Evolutionary conservation across 1,140 invertebrate species (phyloP).

Genomic region (Tetragnatha versicolor): DNA sequence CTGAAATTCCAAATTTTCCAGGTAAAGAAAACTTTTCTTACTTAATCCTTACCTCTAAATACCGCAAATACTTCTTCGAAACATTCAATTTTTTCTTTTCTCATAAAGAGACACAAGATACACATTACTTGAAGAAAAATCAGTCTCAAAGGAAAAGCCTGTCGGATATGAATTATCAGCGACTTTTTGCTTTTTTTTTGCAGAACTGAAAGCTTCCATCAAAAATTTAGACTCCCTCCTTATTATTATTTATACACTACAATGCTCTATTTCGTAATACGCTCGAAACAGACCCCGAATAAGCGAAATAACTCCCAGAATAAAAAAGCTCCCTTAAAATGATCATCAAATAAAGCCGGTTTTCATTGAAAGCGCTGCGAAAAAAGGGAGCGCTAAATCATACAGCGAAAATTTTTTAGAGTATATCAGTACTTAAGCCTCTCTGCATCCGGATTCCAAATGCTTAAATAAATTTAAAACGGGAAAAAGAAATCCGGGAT

Average conservation of each 20-base stretch:
- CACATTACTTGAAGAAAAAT: too few species aligned
- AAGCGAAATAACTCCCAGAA: not conserved
- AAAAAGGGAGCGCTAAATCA: slow-evolving; percentile 21
- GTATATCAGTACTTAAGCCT: slow-evolving; percentile 27
- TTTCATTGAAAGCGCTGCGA: slow-evolving; percentile 13
- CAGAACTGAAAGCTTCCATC: slow-evolving; percentile 13
- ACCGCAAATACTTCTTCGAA: too few species aligned
- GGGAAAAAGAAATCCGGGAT: slow-evolving; percentile 28
- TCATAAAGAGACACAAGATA: too few species aligned
- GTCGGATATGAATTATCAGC: slow-evolving; percentile 7
- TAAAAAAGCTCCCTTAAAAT: slow-evolving; percentile 32
- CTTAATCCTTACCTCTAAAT: too few species aligned
- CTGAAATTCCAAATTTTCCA: too few species aligned
- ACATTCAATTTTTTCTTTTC: too few species aligned
- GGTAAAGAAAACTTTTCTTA: too few species aligned
- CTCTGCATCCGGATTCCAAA: slow-evolving; percentile 38
- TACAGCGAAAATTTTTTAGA: slow-evolving; percentile 35
- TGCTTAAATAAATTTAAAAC: slow-evolving; percentile 41
- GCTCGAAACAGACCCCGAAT: not conserved
- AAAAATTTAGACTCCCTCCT: slow-evolving; percentile 5
- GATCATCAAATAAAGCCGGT: slow-evolving; percentile 46
- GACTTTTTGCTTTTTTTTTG: slow-evolving; percentile 25
- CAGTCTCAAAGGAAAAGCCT: not conserved
- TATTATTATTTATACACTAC: slow-evolving; percentile 24
- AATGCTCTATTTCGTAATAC: slow-evolving; percentile 16